Conservation (phyloP, 2,797 vertebrate genomes). For the Oreochromis mossambicus region DNA sequence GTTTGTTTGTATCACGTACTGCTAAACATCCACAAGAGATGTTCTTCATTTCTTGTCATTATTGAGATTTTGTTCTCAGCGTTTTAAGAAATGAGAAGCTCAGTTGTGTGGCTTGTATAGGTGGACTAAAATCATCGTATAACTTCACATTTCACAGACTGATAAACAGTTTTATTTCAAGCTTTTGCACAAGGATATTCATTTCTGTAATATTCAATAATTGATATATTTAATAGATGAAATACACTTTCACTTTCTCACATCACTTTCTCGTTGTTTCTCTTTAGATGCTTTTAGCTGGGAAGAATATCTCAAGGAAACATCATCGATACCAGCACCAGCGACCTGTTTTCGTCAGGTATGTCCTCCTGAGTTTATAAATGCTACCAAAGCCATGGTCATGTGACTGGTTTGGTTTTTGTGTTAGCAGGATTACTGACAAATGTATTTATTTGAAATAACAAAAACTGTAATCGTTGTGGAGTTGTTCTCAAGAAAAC, state of each 20-base stretch:
- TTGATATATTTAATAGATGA: background rate
- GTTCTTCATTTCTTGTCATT: background rate
- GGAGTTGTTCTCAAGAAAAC: background rate
- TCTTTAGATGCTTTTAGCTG: constrained; percentile 85
- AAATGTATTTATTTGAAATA: background rate
- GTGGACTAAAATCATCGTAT: background rate
- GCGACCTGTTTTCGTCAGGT: constrained; percentile 92
- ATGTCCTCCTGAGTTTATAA: constrained; percentile 1
- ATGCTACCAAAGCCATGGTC: background rate
- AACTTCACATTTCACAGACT: background rate
- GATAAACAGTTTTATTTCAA: background rate
- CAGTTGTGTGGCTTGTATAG: background rate
- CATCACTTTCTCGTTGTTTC: background rate
- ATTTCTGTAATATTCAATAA: background rate
- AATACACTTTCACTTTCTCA: background rate
- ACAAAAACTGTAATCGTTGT: background rate
- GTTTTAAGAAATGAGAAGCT: background rate
- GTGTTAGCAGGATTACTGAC: background rate
- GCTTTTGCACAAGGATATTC: background rate
- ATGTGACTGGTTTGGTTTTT: background rate
- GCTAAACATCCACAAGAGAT: background rate
- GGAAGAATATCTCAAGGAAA: constrained; percentile 93
- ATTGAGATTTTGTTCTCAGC: background rate
- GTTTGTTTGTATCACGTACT: background rate
- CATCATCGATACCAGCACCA: constrained; percentile 84